Base-by-base conservation (phyloP, 1,140 invertebrate genomes). In the Hydropsyche tenuis region DNA sequence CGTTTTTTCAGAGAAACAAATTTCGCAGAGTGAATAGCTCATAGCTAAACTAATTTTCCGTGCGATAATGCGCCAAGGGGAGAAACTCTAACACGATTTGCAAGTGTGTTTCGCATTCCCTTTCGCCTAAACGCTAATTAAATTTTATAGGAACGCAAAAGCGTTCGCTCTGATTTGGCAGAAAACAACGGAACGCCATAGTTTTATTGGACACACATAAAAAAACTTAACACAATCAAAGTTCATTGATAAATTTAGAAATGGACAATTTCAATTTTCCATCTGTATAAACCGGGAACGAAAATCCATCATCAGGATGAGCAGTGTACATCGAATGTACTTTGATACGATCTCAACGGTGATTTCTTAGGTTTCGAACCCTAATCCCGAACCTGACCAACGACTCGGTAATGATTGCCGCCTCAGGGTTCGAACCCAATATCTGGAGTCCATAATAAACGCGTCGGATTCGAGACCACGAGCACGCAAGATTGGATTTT, bases 401-500 rank as follows among this genome's bases (percentile, higher is more conserved):
- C 18, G 63, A 65, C 27, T 16, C 20, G 12, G 27, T 42, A 64
- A 48, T 30, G 43, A 68, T 68, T 68, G 65, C 65, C 65, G 65
- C 65, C 65, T 25, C 20, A 22, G 65, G 65, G 43, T 68, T 48
- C 65, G 65, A 68, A 45, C 65, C 65, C 65, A 68, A 68, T 68
- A 68, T 48, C 65, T n/a, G 43, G 7, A 25, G 23, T 46, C 45
- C 42, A 27, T 68, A 68, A 68, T 68, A 68, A 68, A 46, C 45
- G 27, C 43, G 42, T n/a, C 14, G 45, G 45, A 68, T 73, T 65
- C 42, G 27, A 70, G 25, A 20, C 37, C 22, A 73, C 62, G 62
- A 60, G 51, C 60, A 60, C 56, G 56, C 56, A 65, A 65, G 45
- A 73, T 73, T 66, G 71, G 71, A 65, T 73, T 73, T 73, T 73